Evolutionary conservation across 1,140 invertebrate species (phyloP), one percentile per base, ranked within the genome.

Genomic region (Drosophila funebris): DNA sequence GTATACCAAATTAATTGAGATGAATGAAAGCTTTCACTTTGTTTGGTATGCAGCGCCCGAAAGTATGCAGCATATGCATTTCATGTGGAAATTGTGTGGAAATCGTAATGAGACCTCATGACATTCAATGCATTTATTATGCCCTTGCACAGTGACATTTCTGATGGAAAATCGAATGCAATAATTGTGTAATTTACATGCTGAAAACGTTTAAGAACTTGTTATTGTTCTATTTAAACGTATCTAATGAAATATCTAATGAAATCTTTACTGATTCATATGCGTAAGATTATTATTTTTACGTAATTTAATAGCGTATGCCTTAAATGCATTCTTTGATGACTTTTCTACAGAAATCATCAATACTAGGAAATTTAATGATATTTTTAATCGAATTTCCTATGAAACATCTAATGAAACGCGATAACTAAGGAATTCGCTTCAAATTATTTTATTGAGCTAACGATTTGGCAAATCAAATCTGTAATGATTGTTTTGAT

Each of bases 11-110:
- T 31, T 27, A 39, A 9, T 13, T 2, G 20, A 43, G 9, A 43
- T 44, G 11, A 44, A 44, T 44, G 18, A 22, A 22, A 44, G 20
- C 43, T 44, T 22, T 20, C 8, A 7, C 18, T 44, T 4, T 14
- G 14, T 27, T 48, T 48, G 27, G 24, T 6, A 2, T 3, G 14
- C 11, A 18, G 43, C 57, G 8, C 58, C 14, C 31, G 13, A 52
- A 62, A 62, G 60, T 52, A 52, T 62, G 60, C 60, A 62, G 20
- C 16, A 9, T n/a, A n/a, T 54, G 31, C 33, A 54, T 37, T 54
- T 54, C 9, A 52, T 36, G 31, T 9, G 8, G 27, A 36, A 52
- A 33, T 52, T 48, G 44, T 48, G 44, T 29, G 24, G 44, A 46
- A 46, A 27, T 0, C 44, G 24, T 14, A 48, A 29, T 27, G n/a